Conservation (phyloP, 1,140 invertebrate species). For the Apis cerana region DNA sequence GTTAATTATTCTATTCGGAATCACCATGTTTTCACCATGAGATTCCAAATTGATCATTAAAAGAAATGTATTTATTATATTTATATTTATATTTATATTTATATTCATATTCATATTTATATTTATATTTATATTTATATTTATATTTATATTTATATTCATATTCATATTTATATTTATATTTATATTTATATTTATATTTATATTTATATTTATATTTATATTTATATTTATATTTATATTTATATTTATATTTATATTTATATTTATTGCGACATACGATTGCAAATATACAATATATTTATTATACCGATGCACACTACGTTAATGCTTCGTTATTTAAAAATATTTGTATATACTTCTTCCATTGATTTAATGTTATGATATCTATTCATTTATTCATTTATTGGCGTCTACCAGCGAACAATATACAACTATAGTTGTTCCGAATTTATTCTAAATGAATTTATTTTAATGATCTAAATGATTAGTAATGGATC, state of each 20-base stretch:
- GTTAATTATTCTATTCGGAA: conserved; percentile 56
- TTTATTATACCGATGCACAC: conserved; percentile 36
- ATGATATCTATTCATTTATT: conserved; percentile 25
- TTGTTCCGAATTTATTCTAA: conserved; percentile 49
- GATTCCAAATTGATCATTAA: conserved; percentile 53
- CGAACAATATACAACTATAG: neutral
- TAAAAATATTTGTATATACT: conserved; percentile 59
- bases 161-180: no score
- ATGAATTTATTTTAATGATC: no score
- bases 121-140: no score
- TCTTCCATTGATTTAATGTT: conserved; percentile 58
- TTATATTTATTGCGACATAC: conserved; percentile 59
- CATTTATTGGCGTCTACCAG: conserved; percentile 51
- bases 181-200: no score
- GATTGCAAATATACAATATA: conserved; percentile 37
- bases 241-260: no score
- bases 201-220: no score
- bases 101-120: no score
- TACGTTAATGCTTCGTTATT: conserved; percentile 56
- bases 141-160: no score
- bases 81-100: no score
- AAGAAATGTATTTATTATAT: conserved; percentile 44
- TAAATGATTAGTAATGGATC: neutral
- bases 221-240: no score
- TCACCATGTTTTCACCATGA: conserved; percentile 7